Evolutionary conservation across 2,113 vertebrate genomes (phyloP), one percentile per base, ranked within the genome.

Genomic region (Gymnogyps californianus): DNA sequence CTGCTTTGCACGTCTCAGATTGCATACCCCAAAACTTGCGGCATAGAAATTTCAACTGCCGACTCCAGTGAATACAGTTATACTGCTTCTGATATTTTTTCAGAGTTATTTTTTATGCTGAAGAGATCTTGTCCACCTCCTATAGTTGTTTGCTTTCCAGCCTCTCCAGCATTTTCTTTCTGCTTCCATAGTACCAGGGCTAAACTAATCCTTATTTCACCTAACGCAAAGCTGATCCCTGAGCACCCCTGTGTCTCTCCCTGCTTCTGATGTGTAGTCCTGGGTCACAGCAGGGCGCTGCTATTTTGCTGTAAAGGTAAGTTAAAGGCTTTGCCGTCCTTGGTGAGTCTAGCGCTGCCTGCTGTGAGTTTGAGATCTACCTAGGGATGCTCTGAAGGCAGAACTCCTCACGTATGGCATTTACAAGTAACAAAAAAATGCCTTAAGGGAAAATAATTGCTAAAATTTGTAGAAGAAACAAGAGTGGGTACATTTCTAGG

Each of bases 221-320:
- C 19, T 49, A 6, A 34, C 5, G 8, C 18, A 76, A 71, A 67
- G 2, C 54, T 61, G 22, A 11, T 52, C 21, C 34, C 49, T 81
- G 52, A 52, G 25, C 15, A 67, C 7, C 4, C 3, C 11, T 59
- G 3, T 55, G 42, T 40, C 18, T 64, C 25, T 80, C 31, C 21
- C 24, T 79, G 25, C 8, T 80, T 93, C 65, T 89, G 22, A 32
- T 85, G 29, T 6, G 3, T 26, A 49, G 24, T 34, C 6, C 28
- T 70, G 36, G 10, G 36, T 70, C 67, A 62, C 0, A 0, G 11
- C 13, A 58, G 6, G 8, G 11, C 1, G 2, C 32, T 42, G 34
- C 5, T 70, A 1, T 61, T 65, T 89, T 57, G 11, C 18, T 46
- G 13, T 3, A 40, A 19, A 71, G 7, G 19, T 5, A 82, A 46